These are phyloP conservation scores for Diaprepes abbreviatus DNA, from an alignment of 2,888 invertebrate species.

Conservation along the genomic window DNA sequence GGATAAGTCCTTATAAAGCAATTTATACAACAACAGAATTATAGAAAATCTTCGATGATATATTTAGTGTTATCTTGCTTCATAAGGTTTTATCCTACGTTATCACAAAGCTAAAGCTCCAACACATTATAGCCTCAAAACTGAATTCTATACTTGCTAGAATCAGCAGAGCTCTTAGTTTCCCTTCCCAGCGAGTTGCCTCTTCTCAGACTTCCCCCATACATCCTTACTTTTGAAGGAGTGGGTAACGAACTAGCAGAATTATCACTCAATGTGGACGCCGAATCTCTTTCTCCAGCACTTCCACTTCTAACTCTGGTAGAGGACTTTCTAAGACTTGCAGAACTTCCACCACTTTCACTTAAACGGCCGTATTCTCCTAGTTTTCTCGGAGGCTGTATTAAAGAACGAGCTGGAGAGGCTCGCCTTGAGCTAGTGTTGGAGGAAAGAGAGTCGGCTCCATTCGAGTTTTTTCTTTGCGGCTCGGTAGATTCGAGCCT, in stretches of 20 bases:
- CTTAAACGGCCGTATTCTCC: constrained; percentile 74
- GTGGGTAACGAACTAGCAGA: constrained; percentile 72
- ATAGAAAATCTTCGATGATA: too few relatives aligned
- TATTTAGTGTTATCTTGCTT: neutral
- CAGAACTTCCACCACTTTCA: constrained; percentile 68
- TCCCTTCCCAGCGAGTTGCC: constrained; percentile 74
- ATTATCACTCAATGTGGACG: constrained; percentile 71
- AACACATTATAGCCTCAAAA: constrained; percentile 68
- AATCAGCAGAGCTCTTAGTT: constrained; percentile 66
- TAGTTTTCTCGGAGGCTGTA: constrained; percentile 71
- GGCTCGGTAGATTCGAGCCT: constrained; percentile 71
- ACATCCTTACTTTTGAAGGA: constrained; percentile 72
- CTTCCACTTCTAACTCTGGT: constrained; percentile 64
- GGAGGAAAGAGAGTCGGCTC: constrained; percentile 65
- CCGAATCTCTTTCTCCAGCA: constrained; percentile 70
- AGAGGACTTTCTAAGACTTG: constrained; percentile 63
- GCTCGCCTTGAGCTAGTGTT: constrained; percentile 65
- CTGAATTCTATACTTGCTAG: constrained; percentile 81
- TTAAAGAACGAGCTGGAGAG: constrained; percentile 69
- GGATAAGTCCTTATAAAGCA: too few relatives aligned
- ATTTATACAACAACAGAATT: too few relatives aligned
- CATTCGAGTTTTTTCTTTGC: constrained; percentile 65
- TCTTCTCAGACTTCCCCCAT: constrained; percentile 66
- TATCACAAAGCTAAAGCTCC: neutral
- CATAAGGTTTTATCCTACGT: neutral